Evolutionary conservation across 2,888 invertebrate species (phyloP), one percentile per base, ranked within the genome.

Genomic region (Rugalucina vietnamica): DNA sequence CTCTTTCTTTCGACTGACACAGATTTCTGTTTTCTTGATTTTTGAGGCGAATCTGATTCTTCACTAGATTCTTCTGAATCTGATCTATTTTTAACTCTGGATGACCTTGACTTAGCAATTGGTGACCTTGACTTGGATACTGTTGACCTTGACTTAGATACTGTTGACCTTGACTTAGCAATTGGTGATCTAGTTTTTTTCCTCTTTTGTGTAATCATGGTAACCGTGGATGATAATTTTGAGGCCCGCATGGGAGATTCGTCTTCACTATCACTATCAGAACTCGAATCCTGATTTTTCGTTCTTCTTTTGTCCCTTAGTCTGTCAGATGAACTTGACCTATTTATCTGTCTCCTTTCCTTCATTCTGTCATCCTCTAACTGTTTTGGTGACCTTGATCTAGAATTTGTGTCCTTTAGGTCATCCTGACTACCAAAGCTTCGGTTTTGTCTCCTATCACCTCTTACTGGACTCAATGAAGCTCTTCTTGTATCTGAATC

Each of bases 21-120:
- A 27, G 29, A 1, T 27, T 27, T 24, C 24, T 27, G 27, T 5
- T 27, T 10, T 27, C 24, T 24, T 5, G 60, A 8, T 14, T 29
- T 60, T 27, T 60, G 60, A 10, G 24, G 60, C 8, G 60, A 27
- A 29, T n/a, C 60, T 27, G 60, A 60, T 5, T 27, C 27, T 60
- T n/a, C n/a, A n/a, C n/a, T n/a, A n/a, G n/a, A n/a, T n/a, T n/a
- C n/a, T n/a, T n/a, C n/a, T n/a, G n/a, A n/a, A n/a, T n/a, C n/a
- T 49, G 82, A 82, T 49, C 81, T 82, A 43, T 76, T 80, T 36
- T 79, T 79, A 49, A 74, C 73, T 32, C 70, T 79, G 24, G 74
- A 70, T 70, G 36, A 27, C 29, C 65, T 29, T 2, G 72, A 60
- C 12, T 54, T 73, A 12, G 32, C 43, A 27, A 27, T 69, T 14